These are phyloP conservation scores for Yponomeuta malinellus DNA, from an alignment of 2,888 invertebrate species.

Conservation along the genomic window DNA sequence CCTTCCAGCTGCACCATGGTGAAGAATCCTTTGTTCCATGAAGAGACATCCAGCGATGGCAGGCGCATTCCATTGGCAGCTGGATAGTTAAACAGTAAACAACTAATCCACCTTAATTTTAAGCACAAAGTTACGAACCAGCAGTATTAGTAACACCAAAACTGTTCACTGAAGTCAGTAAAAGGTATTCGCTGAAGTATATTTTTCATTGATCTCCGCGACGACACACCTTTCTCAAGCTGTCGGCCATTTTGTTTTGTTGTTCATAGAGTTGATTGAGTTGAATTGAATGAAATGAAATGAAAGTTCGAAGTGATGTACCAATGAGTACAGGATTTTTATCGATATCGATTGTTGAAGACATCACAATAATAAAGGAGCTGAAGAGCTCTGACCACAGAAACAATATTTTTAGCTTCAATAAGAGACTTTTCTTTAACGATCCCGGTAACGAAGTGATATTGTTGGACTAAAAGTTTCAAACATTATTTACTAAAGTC, in stretches of 20 bases:
- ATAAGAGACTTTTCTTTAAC: no score
- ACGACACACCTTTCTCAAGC: conserved; percentile 65
- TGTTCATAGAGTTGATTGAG: no score
- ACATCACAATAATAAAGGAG: no score
- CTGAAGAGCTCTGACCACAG: no score
- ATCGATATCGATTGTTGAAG: no score
- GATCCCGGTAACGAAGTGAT: no score
- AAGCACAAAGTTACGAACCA: conserved; percentile 75
- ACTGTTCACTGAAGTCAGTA: conserved; percentile 68
- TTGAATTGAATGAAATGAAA: no score
- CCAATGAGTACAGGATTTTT: no score
- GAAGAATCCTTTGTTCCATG: conserved; percentile 7
- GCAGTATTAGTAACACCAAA: conserved; percentile 60
- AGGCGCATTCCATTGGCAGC: conserved; percentile 29
- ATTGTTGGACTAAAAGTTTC: no score
- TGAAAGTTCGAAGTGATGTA: no score
- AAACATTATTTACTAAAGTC: no score
- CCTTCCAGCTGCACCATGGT: conserved; percentile 1
- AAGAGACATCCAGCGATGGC: not conserved
- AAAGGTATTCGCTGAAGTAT: conserved; percentile 48
- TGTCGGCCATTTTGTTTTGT: conserved; percentile 65
- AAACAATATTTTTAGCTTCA: no score
- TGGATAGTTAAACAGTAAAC: conserved; percentile 58
- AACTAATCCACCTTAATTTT: conserved; percentile 58
- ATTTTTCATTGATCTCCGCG: conserved; percentile 47